A percentile compares a stretch with the other conserved stretches of the same genome.
phyloP scores from a whole-genome alignment of 1,140 invertebrate genomes.

The Lepeophtheirus salmonis region DNA sequence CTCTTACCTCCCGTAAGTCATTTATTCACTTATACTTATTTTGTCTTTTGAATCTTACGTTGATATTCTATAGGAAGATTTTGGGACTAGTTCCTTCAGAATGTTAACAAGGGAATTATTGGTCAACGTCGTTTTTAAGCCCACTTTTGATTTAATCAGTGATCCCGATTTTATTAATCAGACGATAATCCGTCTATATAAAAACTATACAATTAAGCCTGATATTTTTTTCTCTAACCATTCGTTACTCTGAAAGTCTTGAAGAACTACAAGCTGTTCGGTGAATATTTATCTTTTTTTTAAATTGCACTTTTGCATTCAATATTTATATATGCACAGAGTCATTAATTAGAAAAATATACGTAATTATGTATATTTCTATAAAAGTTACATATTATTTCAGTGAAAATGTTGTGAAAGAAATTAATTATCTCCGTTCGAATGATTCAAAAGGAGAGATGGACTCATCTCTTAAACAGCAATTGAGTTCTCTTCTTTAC shows the following conservation, averaged over 20 bases:
- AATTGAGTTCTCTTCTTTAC: conserved; percentile 46
- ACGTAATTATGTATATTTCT: too few species aligned
- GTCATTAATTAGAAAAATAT: neutral
- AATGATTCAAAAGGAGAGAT: conserved; percentile 60
- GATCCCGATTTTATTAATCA: conserved; percentile 89
- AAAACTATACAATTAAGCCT: neutral
- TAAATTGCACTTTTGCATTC: neutral
- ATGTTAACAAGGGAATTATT: conserved; percentile 59
- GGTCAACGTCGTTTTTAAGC: conserved; percentile 52
- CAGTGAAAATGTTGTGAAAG: conserved; percentile 8
- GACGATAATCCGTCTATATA: conserved; percentile 54
- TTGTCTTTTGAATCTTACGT: neutral
- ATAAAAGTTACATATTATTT: neutral
- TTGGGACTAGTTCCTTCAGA: conserved; percentile 56
- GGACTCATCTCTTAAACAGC: conserved; percentile 60
- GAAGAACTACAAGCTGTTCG: conserved; percentile 14
- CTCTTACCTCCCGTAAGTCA: conserved; percentile 52
- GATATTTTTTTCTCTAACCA: conserved; percentile 5
- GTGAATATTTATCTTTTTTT: neutral
- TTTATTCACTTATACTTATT: neutral
- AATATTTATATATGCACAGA: neutral
- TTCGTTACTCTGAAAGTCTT: conserved; percentile 8
- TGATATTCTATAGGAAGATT: conserved; percentile 34
- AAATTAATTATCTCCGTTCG: conserved; percentile 7
- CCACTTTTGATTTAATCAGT: conserved; percentile 55